Percentiles rank a stretch among this genome's conserved stretches.
Evolutionary conservation across 2,113 vertebrate genomes (phyloP).

Genomic region (Camelus bactrianus): DNA sequence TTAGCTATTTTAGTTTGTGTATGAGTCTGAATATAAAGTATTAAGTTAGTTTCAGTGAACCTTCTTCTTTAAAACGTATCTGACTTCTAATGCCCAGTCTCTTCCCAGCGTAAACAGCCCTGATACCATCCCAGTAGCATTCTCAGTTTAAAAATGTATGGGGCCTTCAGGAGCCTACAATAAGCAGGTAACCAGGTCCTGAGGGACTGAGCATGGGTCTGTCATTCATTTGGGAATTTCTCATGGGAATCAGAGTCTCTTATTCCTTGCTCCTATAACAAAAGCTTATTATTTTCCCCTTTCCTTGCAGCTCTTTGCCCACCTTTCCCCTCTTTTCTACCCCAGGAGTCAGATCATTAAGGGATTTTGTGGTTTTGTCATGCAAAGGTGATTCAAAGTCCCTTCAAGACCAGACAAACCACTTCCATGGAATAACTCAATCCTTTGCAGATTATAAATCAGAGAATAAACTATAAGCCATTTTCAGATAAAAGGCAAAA

Average conservation of each 20-base stretch:
- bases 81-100: not conserved
- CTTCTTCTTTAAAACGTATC: not conserved
- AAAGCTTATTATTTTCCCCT: not conserved
- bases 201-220: not conserved
- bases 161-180: not conserved
- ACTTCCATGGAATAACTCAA: not conserved
- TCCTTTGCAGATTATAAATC: conserved; percentile 24
- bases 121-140: not conserved
- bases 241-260: not conserved
- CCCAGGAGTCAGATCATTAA: not conserved
- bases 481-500: conserved; percentile 47
- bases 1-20: not conserved
- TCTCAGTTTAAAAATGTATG: not conserved
- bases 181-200: not conserved
- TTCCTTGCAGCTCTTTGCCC: not conserved
- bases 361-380: not conserved
- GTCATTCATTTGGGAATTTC: not conserved
- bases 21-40: not conserved
- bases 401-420: not conserved
- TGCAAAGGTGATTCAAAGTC: conserved; percentile 2
- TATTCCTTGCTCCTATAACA: not conserved
- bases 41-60: not conserved
- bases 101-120: not conserved
- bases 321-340: not conserved
- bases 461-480: not conserved